These are phyloP conservation scores for Bryconaethiops microstoma DNA, from an alignment of 2,797 vertebrate genomes.

Conservation along the genomic window DNA sequence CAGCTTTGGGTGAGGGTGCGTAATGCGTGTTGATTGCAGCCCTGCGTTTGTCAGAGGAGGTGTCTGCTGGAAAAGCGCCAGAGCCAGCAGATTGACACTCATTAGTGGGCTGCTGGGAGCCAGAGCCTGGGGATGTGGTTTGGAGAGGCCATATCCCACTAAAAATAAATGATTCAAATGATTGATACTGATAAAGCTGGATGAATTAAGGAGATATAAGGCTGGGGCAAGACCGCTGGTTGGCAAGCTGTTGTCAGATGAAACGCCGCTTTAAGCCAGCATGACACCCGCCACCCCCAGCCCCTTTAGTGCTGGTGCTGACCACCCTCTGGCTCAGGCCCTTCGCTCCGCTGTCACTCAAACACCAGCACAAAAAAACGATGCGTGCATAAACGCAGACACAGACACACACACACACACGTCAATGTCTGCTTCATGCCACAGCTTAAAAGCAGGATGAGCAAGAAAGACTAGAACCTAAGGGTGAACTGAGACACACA, in stretches of 20 bases:
- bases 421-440: constrained; percentile 54
- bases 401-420: constrained; percentile 13
- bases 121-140: constrained; percentile 42
- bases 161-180: constrained; percentile 84
- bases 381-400: constrained; percentile 32
- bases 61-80: constrained; percentile 82
- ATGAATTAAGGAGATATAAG: constrained; percentile 70
- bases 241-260: constrained; percentile 79
- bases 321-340: constrained; percentile 44
- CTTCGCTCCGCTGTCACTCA: constrained; percentile 48
- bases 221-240: constrained; percentile 74
- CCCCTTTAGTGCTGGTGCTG: constrained; percentile 46
- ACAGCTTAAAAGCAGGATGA: constrained; percentile 48
- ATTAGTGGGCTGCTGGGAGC: constrained; percentile 77
- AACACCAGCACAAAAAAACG: constrained; percentile 37
- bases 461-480: constrained; percentile 53
- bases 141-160: constrained; percentile 75
- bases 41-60: constrained; percentile 83
- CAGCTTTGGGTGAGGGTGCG: constrained; percentile 66
- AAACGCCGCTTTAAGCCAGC: constrained; percentile 72
- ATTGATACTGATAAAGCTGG: constrained; percentile 80
- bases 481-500: constrained; percentile 28
- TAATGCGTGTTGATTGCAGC: constrained; percentile 83
- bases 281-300: constrained; percentile 66
- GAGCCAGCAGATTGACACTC: constrained; percentile 81